Evolutionary conservation across 2,113 vertebrate genomes (phyloP).

Genomic region (Melanostigma gelatinosum): DNA sequence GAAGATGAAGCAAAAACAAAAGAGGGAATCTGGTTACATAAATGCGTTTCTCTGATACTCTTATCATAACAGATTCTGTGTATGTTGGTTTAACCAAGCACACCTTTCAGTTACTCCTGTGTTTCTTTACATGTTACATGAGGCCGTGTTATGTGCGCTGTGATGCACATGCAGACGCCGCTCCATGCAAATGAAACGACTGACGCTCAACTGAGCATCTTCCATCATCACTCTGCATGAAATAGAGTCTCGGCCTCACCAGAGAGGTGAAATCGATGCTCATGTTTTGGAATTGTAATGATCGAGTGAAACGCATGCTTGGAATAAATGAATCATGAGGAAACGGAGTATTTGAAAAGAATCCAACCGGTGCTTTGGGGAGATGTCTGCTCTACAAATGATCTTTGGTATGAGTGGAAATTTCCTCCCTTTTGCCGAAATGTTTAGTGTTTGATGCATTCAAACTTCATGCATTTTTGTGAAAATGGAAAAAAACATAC

Average conservation of each 20-base stretch:
- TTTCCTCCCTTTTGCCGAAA: constrained; percentile 11
- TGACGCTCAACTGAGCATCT: constrained; percentile 24
- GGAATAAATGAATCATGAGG: constrained; percentile 56
- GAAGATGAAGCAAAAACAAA: constrained; percentile 34
- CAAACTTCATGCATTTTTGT: constrained; percentile 2
- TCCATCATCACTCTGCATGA: constrained; percentile 55
- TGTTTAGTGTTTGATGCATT: constrained; percentile 18
- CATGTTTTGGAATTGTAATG: constrained; percentile 54
- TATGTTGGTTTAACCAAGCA: constrained; percentile 8
- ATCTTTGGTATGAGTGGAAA: constrained; percentile 15
- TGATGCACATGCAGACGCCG: constrained; percentile 50
- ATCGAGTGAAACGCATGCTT: constrained; percentile 61
- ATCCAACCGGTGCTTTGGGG: constrained; percentile 18
- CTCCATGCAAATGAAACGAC: constrained; percentile 64
- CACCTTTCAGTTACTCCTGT: neutral
- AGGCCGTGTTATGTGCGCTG: neutral
- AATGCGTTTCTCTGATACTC: neutral
- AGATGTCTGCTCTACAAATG: constrained; percentile 42
- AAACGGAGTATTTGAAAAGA: constrained; percentile 44
- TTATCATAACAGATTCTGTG: constrained; percentile 5
- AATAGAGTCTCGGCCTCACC: constrained; percentile 52
- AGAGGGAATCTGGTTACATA: neutral
- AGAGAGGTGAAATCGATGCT: constrained; percentile 55
- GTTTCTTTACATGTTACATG: constrained; percentile 15
- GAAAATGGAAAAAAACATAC: neutral